phyloP scores from a whole-genome alignment of 1,140 invertebrate species.

The Pseudomyrmex gracilis region DNA sequence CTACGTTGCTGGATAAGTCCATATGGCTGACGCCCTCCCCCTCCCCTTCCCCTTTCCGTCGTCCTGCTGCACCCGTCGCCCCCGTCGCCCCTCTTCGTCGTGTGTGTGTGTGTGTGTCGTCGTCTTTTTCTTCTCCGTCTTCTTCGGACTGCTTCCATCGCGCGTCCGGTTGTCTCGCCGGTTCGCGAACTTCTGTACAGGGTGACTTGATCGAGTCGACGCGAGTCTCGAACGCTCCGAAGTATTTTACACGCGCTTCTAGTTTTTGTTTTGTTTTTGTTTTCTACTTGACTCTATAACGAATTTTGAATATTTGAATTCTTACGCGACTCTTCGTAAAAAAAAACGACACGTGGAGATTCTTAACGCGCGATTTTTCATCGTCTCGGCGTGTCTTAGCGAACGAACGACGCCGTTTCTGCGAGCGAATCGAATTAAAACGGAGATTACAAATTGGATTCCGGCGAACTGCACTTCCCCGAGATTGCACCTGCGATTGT shows the following conservation, averaged over 20 bases:
- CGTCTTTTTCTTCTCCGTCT: constrained; percentile 26
- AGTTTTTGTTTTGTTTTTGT: too few species aligned
- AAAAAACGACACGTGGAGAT: neutral
- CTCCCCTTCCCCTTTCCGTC: constrained; percentile 13
- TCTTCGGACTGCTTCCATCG: constrained; percentile 30
- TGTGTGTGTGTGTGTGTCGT: neutral
- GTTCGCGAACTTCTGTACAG: constrained; percentile 73
- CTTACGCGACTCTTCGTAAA: neutral
- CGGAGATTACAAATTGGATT: constrained; percentile 5
- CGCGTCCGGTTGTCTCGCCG: constrained; percentile 26
- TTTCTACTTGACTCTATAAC: too few species aligned
- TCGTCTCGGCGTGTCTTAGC: neutral
- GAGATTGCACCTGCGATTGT: constrained; percentile 15
- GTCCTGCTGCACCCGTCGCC: constrained; percentile 30
- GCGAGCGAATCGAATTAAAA: neutral
- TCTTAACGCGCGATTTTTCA: neutral
- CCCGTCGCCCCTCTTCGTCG: constrained; percentile 16
- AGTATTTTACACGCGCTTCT: too few species aligned
- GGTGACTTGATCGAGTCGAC: constrained; percentile 59
- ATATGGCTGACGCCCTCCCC: constrained; percentile 75
- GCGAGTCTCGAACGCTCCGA: neutral
- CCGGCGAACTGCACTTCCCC: neutral
- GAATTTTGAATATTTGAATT: too few species aligned
- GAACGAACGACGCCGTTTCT: neutral
- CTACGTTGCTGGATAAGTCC: constrained; percentile 81